Base-by-base conservation (phyloP, 1,140 invertebrate species). In the Schlechtendalia chinensis region DNA sequence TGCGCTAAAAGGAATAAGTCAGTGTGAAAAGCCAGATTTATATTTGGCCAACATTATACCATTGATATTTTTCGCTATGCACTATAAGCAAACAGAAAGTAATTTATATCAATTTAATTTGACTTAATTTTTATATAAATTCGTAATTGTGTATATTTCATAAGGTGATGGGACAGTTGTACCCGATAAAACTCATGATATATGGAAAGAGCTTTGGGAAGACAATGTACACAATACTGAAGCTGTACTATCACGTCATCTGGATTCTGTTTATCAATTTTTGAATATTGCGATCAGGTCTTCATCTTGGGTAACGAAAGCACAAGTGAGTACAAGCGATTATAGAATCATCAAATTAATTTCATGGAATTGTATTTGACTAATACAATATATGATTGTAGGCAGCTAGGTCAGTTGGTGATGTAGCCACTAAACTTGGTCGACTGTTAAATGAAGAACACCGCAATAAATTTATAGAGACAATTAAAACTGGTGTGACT, bases 131-230 rank as follows among this genome's bases (percentile, higher is more conserved):
- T 71, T 4, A 71, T 39, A 39, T 39, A 39, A 39, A 39, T 39
- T 5, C 11, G 1, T 50, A 63, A 5, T 63, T 32, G 4, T 63
- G 10, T 29, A 29, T 24, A 24, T 27, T 53, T 27, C 1, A 32
- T 27, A 47, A 79, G 75, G 11, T 27, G 27, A 79, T 1, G 58
- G 5, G 11, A 29, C 17, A 47, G 29, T n/a, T 45, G 22, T 19
- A 67, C 53, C 14, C n/a, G 5, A n/a, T 27, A 59, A 59, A 29
- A 71, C 4, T 24, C 50, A 58, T 71, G 90, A 93, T 83, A 86
- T 92, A 29, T 97, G 94, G 93, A 91, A 92, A 82, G 95, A 97
- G 84, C 87, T 97, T 4, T 98, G 96, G 96, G 89, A 89, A 39
- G 95, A 97, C 83, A 90, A 94, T 27, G 92, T 93, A 59, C 94